These are phyloP conservation scores for Scotopteryx bipunctaria DNA, from an alignment of 2,888 invertebrate species.

Conservation along the genomic window DNA sequence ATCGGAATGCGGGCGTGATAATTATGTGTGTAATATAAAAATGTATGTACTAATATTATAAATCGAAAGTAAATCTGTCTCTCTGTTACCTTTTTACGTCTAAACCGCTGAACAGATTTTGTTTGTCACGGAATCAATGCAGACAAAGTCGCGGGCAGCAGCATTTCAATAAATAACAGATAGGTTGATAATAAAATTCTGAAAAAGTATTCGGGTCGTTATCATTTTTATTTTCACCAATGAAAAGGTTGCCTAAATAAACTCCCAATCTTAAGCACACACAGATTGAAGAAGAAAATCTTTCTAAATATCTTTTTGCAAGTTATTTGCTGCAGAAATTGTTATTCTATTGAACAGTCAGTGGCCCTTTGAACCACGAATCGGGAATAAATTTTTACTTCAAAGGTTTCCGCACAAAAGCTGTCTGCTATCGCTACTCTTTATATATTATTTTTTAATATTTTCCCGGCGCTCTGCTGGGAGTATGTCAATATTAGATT, in stretches of 20 bases:
- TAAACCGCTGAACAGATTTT: too few species aligned
- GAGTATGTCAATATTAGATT: conserved; percentile 4
- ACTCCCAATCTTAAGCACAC: conserved; percentile 11
- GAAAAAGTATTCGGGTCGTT: too few species aligned
- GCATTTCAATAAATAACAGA: too few species aligned
- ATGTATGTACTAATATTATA: too few species aligned
- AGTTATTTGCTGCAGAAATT: conserved; percentile 31
- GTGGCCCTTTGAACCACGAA: conserved; percentile 42
- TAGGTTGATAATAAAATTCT: too few species aligned
- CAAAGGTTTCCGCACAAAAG: conserved; percentile 46
- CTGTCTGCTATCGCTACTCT: conserved; percentile 42
- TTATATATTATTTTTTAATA: conserved; percentile 29
- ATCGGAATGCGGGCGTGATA: too few species aligned
- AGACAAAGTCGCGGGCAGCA: too few species aligned
- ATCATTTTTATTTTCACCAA: background rate
- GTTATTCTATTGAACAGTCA: conserved; percentile 39
- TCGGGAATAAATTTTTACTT: conserved; percentile 48
- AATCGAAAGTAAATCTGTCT: too few species aligned
- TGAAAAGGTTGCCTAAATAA: conserved; percentile 1
- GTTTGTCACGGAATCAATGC: too few species aligned
- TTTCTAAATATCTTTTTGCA: conserved; percentile 23
- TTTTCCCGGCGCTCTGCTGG: conserved; percentile 1
- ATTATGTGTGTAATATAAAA: too few species aligned
- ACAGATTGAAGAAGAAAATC: conserved; percentile 26
- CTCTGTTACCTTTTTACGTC: too few species aligned